Conservation (phyloP, 2,113 vertebrate genomes). For the Larimichthys polyactis region DNA sequence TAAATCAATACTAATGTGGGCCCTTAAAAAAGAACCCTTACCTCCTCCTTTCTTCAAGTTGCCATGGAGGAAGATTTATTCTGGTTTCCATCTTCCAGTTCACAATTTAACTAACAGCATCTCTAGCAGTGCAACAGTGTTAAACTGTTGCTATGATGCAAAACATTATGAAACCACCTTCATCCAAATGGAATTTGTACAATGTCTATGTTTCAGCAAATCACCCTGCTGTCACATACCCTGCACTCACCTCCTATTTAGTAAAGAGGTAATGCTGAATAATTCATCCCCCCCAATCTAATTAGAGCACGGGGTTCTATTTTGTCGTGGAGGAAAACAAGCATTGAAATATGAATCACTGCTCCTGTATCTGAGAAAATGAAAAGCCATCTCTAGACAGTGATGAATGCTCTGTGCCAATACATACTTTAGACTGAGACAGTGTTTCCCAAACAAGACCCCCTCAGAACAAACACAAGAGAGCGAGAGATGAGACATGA, state of each 20-base stretch:
- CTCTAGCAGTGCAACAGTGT: background rate
- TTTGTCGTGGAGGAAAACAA: constrained; percentile 61
- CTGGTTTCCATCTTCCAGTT: constrained; percentile 12
- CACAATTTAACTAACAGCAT: background rate
- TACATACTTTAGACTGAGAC: background rate
- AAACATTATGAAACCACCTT: constrained; percentile 1
- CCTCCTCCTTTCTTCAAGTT: constrained; percentile 14
- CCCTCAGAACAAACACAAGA: background rate
- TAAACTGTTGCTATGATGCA: background rate
- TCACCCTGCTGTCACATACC: constrained; percentile 25
- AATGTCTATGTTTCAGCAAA: background rate
- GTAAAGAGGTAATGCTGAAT: constrained; percentile 51
- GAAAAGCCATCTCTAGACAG: constrained; percentile 20
- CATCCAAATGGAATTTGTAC: background rate
- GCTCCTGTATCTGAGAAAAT: constrained; percentile 32
- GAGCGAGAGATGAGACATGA: background rate
- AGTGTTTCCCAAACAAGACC: constrained; percentile 31
- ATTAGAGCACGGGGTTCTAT: constrained; percentile 55
- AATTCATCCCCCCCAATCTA: constrained; percentile 58
- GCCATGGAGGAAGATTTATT: constrained; percentile 14
- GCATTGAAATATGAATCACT: constrained; percentile 53
- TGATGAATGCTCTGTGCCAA: constrained; percentile 21
- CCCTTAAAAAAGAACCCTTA: background rate
- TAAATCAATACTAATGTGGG: constrained; percentile 24
- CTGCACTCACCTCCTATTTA: constrained; percentile 17